Base-by-base conservation (phyloP, 2,113 vertebrate species). In the Pollachius pollachius region DNA sequence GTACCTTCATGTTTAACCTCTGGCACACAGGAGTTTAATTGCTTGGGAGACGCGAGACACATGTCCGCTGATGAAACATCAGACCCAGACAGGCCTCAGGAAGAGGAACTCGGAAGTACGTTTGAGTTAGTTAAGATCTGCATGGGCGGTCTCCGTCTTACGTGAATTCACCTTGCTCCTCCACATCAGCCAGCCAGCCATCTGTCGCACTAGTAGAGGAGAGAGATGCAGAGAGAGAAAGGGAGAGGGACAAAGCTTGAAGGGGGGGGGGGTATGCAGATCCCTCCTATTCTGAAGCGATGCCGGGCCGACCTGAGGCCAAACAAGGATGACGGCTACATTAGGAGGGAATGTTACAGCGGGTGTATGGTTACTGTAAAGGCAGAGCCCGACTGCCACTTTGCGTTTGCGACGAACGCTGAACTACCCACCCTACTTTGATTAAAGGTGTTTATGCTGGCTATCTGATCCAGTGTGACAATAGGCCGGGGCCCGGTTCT, bases 391-490 rank as follows among this genome's bases (percentile, higher is more conserved):
- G 15, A 16, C 54, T 57, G 54, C 54, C 54, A 89, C 77, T 82
- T 82, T 78, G 59, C 1, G 75, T 91, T 90, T 82, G 75, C 34
- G 27, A 68, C 57, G 69, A 66, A 83, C 9, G 67, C 80, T 83
- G 84, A 89, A 74, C 85, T 84, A 81, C 74, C 83, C 82, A 82
- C 78, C 74, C 77, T 19, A 74, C 81, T 79, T 83, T 88, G 85
- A 89, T 91, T 91, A 91, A 76, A 87, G 80, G 81, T 90, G 89
- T 92, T 90, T 89, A 86, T 71, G 77, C 73, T 83, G 73, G 85
- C 68, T 79, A 87, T 85, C 52, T 84, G 87, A 91, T 89, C 85
- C 74, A 59, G 66, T 80, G 86, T 86, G 89, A 90, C 88, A 89
- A 88, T 84, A 82, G 85, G 74, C 75, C 80, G 1, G 54, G 80